Evolutionary conservation across 1,140 invertebrate genomes (phyloP), one percentile per base, ranked within the genome.

Genomic region (Oncopodura yosiiana): DNA sequence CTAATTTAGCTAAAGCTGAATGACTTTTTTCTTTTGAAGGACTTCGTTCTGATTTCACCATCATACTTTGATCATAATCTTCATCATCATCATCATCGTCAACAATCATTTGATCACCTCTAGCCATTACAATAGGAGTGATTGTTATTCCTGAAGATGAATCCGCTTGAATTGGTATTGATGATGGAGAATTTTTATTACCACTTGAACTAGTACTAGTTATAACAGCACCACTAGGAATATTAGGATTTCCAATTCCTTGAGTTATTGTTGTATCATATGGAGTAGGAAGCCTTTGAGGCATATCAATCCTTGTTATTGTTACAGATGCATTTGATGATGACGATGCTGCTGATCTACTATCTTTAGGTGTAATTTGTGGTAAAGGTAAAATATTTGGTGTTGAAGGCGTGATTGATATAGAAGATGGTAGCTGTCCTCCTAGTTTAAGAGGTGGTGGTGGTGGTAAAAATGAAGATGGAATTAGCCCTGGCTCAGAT

Each of bases 221-320:
- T 18, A 43, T 44, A 9, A 52, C 5, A 45, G 29, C 44, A 14
- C 43, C 32, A 3, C 39, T 21, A 12, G n/a, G 18, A 12, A 45
- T 26, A 23, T 53, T 54, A 19, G 53, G 55, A 32, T 39, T 42
- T 2, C 51, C 51, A 16, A 59, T 62, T 32, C 53, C 53, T n/a
- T 56, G 53, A n/a, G 53, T 58, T 3, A 44, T 38, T 0, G 52
- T 43, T 16, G 49, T 49, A 42, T 62, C 56, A 32, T 48, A 51
- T 21, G 53, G 48, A 39, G 46, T 56, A 11, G 56, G 61, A 5
- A 57, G 43, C 34, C 56, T 59, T 37, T 54, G 57, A 14, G 51
- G 48, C 62, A 64, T 64, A 24, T 61, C 55, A 49, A 64, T 64
- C 14, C 56, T 42, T 12, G 62, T 64, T 18, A 64, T 64, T 29